Percentiles rank a stretch among this genome's conserved stretches.
Evolutionary conservation across 2,113 vertebrate genomes (phyloP).

Genomic region (Calyptommatus sinebrachiatus): DNA sequence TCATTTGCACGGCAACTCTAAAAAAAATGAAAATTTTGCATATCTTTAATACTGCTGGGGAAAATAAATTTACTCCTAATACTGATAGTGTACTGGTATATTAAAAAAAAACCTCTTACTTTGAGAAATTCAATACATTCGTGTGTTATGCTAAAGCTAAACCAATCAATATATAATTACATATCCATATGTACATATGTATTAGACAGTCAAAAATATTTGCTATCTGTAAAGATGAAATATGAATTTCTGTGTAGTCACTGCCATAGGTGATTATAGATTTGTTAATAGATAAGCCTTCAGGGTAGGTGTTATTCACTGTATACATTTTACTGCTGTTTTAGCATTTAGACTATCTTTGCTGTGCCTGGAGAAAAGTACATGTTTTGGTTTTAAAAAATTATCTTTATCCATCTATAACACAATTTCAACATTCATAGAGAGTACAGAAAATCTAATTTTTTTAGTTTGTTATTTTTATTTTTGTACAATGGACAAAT

Average conservation of each 20-base stretch:
- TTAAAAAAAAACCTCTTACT: conserved; percentile 65
- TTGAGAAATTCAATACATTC: conserved; percentile 61
- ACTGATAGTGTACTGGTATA: conserved; percentile 73
- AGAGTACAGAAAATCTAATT: conserved; percentile 38
- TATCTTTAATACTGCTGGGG: conserved; percentile 84
- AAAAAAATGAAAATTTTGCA: conserved; percentile 85
- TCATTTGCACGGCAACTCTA: conserved; percentile 82
- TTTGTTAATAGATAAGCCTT: conserved; percentile 51
- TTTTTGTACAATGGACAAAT: neutral
- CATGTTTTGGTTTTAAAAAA: conserved; percentile 28
- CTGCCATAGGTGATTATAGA: conserved; percentile 41
- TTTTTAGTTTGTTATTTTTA: neutral
- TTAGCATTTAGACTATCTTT: conserved; percentile 33
- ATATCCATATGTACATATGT: conserved; percentile 61
- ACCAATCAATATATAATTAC: conserved; percentile 73
- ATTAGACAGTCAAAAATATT: conserved; percentile 66
- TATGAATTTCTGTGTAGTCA: conserved; percentile 57
- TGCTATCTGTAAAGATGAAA: conserved; percentile 70
- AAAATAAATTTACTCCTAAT: conserved; percentile 76
- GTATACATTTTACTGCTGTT: conserved; percentile 32
- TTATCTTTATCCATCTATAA: neutral
- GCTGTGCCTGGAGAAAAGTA: neutral
- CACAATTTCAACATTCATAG: conserved; percentile 35
- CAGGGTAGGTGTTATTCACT: conserved; percentile 26
- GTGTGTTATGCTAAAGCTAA: conserved; percentile 70